A percentile compares a stretch with the other conserved stretches of the same genome.
These are phyloP conservation scores for Pogonocichla stellata DNA, from an alignment of 2,113 vertebrate species.

Conservation along the genomic window DNA sequence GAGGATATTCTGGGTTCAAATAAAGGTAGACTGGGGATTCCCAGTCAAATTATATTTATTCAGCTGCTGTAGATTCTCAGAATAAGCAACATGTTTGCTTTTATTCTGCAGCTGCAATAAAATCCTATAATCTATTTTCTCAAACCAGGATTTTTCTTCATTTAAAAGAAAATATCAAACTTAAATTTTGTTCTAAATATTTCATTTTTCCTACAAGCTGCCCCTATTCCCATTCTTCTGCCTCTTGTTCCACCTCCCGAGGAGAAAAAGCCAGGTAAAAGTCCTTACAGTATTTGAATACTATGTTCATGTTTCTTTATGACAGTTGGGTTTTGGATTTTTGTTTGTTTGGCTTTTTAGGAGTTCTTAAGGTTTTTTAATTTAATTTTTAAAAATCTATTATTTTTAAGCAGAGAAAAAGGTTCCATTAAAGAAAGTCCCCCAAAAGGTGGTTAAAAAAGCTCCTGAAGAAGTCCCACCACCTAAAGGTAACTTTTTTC, in stretches of 20 bases:
- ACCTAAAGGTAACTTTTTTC: slow-evolving; percentile 66
- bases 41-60: not conserved
- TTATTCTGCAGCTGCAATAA: not conserved
- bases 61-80: not conserved
- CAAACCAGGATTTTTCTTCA: not conserved
- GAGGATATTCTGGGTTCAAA: not conserved
- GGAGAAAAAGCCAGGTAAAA: slow-evolving; percentile 73
- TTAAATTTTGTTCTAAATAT: slow-evolving; percentile 55
- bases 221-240: slow-evolving; percentile 69
- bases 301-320: not conserved
- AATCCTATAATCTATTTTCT: not conserved
- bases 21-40: not conserved
- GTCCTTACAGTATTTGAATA: not conserved
- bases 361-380: not conserved
- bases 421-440: slow-evolving; percentile 70
- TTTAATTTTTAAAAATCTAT: not conserved
- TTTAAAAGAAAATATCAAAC: not conserved
- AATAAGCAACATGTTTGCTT: not conserved
- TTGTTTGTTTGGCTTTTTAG: not conserved
- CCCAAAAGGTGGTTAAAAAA: slow-evolving; percentile 72
- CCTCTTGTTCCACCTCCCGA: slow-evolving; percentile 68
- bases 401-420: slow-evolving; percentile 67
- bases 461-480: slow-evolving; percentile 65
- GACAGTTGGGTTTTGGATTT: not conserved
- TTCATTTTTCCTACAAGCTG: slow-evolving; percentile 36